Percentiles rank a stretch among this genome's conserved stretches.
These are phyloP conservation scores for Zhuqinia jingwanae DNA, from an alignment of 2,888 invertebrate species.

Conservation along the genomic window DNA sequence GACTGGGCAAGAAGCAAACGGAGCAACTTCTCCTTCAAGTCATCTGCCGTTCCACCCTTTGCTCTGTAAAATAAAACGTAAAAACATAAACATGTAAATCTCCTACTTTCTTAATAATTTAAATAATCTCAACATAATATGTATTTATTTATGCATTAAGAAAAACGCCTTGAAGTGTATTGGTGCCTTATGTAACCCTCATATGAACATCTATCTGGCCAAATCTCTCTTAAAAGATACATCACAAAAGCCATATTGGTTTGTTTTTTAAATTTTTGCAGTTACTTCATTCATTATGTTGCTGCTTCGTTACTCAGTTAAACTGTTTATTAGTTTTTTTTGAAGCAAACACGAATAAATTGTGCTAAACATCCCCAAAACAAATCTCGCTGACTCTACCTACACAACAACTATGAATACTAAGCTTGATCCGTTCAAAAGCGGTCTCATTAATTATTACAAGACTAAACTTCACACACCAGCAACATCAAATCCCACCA, in stretches of 20 bases:
- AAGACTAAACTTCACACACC: slow-evolving; percentile 8
- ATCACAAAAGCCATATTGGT: no score
- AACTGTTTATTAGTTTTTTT: no score
- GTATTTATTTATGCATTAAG: no score
- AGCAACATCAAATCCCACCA: background rate
- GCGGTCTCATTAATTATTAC: slow-evolving; percentile 58
- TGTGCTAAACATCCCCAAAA: background rate
- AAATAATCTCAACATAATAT: no score
- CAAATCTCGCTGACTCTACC: background rate
- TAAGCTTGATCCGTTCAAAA: background rate
- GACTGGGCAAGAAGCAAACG: slow-evolving; percentile 94
- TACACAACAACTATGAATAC: background rate
- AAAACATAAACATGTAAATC: no score
- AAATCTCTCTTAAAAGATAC: no score
- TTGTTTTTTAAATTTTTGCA: no score
- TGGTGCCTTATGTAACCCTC: no score
- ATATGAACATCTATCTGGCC: no score
- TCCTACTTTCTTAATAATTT: no score
- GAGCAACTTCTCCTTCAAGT: slow-evolving; percentile 94
- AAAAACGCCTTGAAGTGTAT: no score
- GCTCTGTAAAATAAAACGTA: no score
- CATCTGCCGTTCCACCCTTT: slow-evolving; percentile 78
- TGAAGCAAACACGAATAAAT: background rate
- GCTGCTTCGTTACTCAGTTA: background rate
- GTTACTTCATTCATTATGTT: background rate